These are phyloP conservation scores for Propithecus deckenii DNA, from an alignment of 2,797 vertebrate genomes.

Conservation along the genomic window DNA sequence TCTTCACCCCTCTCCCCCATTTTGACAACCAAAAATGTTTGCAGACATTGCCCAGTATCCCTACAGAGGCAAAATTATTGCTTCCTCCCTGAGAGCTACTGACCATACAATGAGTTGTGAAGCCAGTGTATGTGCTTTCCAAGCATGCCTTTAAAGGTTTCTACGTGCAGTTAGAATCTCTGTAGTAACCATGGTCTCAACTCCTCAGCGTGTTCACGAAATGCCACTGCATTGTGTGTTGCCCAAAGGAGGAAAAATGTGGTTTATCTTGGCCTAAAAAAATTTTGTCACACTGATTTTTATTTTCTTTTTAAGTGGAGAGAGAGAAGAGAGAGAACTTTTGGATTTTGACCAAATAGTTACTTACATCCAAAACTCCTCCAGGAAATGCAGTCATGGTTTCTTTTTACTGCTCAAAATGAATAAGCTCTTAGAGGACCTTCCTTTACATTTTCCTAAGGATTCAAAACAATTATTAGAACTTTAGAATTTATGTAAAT, in stretches of 20 bases:
- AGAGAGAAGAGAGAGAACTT: not conserved
- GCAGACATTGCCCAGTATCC: not conserved
- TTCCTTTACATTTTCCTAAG: not conserved
- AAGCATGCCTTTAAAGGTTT: not conserved
- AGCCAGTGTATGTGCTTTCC: not conserved
- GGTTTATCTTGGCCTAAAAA: conserved; percentile 36
- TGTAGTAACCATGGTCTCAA: not conserved
- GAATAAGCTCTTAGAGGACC: not conserved
- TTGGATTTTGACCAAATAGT: conserved; percentile 31
- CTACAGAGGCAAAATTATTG: not conserved
- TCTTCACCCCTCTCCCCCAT: accelerated
- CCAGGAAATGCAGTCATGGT: not conserved
- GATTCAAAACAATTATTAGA: not conserved
- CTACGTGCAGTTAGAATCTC: not conserved
- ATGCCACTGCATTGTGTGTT: conserved; percentile 35
- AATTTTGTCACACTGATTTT: not conserved
- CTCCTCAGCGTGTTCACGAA: not conserved
- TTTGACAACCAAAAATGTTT: not conserved
- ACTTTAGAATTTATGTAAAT: not conserved
- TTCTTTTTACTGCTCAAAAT: not conserved
- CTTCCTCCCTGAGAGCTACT: not conserved
- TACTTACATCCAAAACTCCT: not conserved
- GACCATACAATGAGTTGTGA: not conserved
- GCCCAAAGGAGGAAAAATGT: conserved; percentile 55
- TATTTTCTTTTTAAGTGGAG: not conserved